A percentile compares a stretch with the other conserved stretches of the same genome.
These are phyloP conservation scores for Hermaeophaga mercurialis DNA, from an alignment of 2,888 invertebrate species.

Conservation along the genomic window DNA sequence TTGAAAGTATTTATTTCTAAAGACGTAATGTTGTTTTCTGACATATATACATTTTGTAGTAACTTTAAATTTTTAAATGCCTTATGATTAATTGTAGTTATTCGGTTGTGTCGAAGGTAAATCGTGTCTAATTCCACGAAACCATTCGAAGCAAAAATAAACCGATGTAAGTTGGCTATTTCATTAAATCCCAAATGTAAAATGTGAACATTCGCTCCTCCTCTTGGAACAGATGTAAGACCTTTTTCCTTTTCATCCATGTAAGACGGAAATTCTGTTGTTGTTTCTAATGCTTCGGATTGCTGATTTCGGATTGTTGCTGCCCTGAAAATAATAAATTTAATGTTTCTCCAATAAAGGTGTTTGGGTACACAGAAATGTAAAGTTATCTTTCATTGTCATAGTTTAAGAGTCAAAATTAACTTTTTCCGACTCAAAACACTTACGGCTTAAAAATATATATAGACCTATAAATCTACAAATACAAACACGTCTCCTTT, in stretches of 20 bases:
- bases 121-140: constrained; percentile 48
- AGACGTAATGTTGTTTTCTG: constrained; percentile 49
- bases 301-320: neutral
- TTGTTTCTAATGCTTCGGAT: constrained; percentile 2
- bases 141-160: constrained; percentile 48
- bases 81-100: constrained; percentile 44
- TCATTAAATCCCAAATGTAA: constrained; percentile 51
- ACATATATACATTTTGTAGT: constrained; percentile 49
- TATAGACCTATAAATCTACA: no score
- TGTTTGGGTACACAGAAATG: no score
- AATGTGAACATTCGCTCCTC: constrained; percentile 39
- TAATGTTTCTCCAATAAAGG: no score
- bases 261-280: constrained; percentile 19
- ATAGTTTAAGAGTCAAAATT: no score
- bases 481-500: no score
- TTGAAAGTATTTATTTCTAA: constrained; percentile 51
- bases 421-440: no score
- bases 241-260: constrained; percentile 36
- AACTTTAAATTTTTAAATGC: constrained; percentile 51
- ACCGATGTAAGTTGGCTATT: constrained; percentile 43
- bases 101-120: constrained; percentile 50
- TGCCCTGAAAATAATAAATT: constrained; percentile 20
- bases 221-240: constrained; percentile 45
- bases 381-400: no score
- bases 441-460: no score